Evolutionary conservation across 2,888 invertebrate species (phyloP), one percentile per base, ranked within the genome.

Genomic region (Mystacides longicornis): DNA sequence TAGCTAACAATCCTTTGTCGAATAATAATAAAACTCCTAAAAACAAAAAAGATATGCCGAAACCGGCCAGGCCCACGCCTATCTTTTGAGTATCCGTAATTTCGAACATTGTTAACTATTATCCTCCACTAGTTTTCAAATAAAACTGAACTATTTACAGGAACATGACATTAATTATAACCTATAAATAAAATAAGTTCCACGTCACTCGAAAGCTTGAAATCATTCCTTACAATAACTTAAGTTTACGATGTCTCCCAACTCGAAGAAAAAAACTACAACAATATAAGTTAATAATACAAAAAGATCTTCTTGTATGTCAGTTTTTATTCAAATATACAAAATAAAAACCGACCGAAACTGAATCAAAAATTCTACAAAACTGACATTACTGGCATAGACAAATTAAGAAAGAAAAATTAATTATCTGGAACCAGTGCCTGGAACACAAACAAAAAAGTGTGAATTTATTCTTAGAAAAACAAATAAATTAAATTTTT

Each of bases 1-100:
- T 93, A n/a, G 98, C 98, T 55, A 99, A 76, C 55, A 99, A 77
- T 52, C 98, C 98, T 74, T 94, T 95, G 73, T 99, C 99, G 71
- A 99, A 97, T 53, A 99, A 76, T 57, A 99, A 76, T 48, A 99
- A 67, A 37, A 97, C 86, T 57, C 98, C 98, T 5, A 99, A 81
- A 66, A 98, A 93, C 5, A 99, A 81, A 72, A 99, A 98, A 57
- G 89, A 86, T 64, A 96, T 86, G 7, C 98, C 98, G 74, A 99
- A 97, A 3, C 93, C 94, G 3, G 96, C 92, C 51, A 99, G 79
- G 18, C 97, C 98, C 42, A 98, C 93, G 19, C 98, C 99, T 67
- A 99, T 98, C 79, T 98, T 91, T 74, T 91, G 90, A 23, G 86
- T 82, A 67, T 91, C 90, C 61, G 87, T 83, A 66, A 90, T 84